Conservation (phyloP, 2,113 vertebrate genomes). For the Malurus elegans region DNA sequence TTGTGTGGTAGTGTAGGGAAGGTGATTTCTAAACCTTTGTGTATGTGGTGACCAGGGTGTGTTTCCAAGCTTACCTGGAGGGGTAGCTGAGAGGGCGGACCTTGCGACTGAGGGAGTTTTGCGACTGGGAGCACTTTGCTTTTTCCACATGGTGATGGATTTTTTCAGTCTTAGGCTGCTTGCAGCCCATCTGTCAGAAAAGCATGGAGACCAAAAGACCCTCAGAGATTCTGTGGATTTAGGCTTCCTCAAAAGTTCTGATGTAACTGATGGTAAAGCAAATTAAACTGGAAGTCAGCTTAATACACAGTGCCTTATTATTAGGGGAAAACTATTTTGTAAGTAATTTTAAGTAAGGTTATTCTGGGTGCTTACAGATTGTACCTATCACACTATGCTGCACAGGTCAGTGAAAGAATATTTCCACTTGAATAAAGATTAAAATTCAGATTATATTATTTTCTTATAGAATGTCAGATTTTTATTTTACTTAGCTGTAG, state of each 20-base stretch:
- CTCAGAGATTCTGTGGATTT: neutral
- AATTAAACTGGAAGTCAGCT: neutral
- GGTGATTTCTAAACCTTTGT: neutral
- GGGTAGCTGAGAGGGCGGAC: neutral
- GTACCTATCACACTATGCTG: neutral
- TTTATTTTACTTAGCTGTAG: neutral
- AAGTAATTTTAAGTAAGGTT: neutral
- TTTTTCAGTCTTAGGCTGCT: neutral
- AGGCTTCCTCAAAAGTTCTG: neutral
- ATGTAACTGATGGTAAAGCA: neutral
- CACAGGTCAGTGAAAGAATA: neutral
- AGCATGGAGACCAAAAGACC: fast-evolving
- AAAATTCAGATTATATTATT: neutral
- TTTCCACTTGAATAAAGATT: neutral
- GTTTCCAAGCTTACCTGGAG: neutral
- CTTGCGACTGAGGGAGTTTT: neutral
- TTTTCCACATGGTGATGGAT: neutral
- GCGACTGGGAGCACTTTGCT: neutral
- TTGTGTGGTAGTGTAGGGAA: neutral
- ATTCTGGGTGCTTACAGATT: neutral
- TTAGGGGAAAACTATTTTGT: neutral
- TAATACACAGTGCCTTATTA: neutral
- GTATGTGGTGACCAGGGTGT: neutral
- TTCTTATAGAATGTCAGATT: neutral
- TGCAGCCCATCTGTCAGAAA: neutral